Evolutionary conservation across 2,113 vertebrate species (phyloP).

Genomic region (Anolis carolinensis): DNA sequence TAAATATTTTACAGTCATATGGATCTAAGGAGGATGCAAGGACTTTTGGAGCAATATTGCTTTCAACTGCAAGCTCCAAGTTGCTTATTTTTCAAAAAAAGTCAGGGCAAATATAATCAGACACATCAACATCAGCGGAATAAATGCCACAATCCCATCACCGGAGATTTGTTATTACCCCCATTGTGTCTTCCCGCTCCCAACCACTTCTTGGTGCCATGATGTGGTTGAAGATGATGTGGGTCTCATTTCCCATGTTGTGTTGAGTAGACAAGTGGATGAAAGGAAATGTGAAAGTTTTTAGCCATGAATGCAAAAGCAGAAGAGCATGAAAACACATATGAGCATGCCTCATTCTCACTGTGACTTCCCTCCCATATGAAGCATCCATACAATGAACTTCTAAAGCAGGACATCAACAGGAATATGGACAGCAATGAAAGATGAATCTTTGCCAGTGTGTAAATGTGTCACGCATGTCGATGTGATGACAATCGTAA

Average conservation of each 20-base stretch:
- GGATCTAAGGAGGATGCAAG: not conserved
- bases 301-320: not conserved
- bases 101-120: not conserved
- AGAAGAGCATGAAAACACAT: not conserved
- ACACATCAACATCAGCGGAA: not conserved
- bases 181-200: not conserved
- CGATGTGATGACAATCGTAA: too few relatives aligned
- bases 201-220: not conserved
- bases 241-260: not conserved
- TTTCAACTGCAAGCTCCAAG: not conserved
- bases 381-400: not conserved
- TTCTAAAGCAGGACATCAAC: not conserved
- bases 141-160: not conserved
- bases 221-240: not conserved
- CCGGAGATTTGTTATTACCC: not conserved
- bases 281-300: accelerated
- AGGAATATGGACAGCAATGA: not conserved
- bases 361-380: accelerated
- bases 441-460: not conserved
- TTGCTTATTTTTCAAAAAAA: not conserved
- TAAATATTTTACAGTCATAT: not conserved
- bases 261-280: not conserved
- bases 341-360: accelerated
- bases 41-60: not conserved
- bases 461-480: not conserved